Conservation (phyloP, 2,797 vertebrate genomes). For the Kryptolebias ocellatus region DNA sequence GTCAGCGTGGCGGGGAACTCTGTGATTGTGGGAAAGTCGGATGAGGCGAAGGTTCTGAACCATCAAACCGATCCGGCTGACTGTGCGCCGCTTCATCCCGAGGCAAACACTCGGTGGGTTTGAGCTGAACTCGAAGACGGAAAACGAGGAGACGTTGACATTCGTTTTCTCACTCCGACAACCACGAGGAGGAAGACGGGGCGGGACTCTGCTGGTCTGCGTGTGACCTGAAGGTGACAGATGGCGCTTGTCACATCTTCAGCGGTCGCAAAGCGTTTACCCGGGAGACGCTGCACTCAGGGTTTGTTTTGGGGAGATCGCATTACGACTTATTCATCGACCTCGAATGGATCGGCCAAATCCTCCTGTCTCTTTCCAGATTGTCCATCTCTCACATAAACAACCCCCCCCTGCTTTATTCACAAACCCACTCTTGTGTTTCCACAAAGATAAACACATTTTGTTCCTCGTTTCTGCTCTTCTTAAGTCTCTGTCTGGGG, state of each 20-base stretch:
- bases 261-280: constrained; percentile 77
- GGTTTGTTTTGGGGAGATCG: constrained; percentile 84
- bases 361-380: constrained; percentile 33
- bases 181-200: constrained; percentile 23
- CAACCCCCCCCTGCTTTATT: constrained; percentile 35
- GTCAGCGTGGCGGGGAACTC: constrained; percentile 53
- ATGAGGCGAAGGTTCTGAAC: constrained; percentile 57
- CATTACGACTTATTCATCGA: constrained; percentile 75
- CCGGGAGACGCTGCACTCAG: constrained; percentile 79
- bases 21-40: constrained; percentile 68
- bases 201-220: constrained; percentile 56
- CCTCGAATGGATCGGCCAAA: constrained; percentile 41
- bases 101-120: constrained; percentile 25
- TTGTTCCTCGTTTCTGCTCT: constrained; percentile 45
- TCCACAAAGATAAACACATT: constrained; percentile 52
- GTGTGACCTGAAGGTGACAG: constrained; percentile 76
- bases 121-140: background rate
- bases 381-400: constrained; percentile 64
- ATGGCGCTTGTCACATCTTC: constrained; percentile 77
- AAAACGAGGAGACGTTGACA: constrained; percentile 5
- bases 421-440: constrained; percentile 47
- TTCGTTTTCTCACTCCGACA: constrained; percentile 7
- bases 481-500: constrained; percentile 10
- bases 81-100: constrained; percentile 25
- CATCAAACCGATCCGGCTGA: constrained; percentile 54